Evolutionary conservation across 2,888 invertebrate genomes (phyloP).

Genomic region (Melipona bicolor): DNA sequence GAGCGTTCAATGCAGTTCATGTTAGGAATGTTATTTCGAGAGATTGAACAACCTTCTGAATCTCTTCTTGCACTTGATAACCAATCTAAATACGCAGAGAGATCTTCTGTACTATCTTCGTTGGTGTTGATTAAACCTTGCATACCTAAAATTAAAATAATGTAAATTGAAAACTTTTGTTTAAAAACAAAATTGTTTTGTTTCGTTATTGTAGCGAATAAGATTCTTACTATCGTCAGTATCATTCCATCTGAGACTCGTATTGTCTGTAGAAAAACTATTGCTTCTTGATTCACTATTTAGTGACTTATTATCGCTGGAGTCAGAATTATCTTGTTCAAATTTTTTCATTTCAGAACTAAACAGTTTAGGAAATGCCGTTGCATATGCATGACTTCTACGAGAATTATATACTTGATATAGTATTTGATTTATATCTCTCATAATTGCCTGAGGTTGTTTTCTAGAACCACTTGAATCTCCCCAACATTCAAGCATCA

Average conservation of each 20-base stretch:
- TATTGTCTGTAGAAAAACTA: constrained; percentile 78
- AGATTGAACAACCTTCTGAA: constrained; percentile 44
- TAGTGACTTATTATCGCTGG: constrained; percentile 78
- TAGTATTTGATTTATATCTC: constrained; percentile 92
- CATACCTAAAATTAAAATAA: constrained; percentile 53
- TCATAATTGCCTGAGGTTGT: constrained; percentile 93
- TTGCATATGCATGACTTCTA: constrained; percentile 86
- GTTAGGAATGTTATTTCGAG: constrained; percentile 34
- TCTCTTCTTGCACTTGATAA: constrained; percentile 67
- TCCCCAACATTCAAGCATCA: constrained; percentile 94
- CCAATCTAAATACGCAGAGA: constrained; percentile 67
- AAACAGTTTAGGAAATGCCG: constrained; percentile 84
- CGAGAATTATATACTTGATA: constrained; percentile 89
- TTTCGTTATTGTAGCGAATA: not conserved
- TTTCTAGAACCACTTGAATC: constrained; percentile 89
- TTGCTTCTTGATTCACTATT: constrained; percentile 78
- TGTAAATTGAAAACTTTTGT: not conserved
- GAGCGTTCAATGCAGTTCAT: constrained; percentile 49
- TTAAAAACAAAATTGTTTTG: not conserved
- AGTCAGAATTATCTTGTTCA: constrained; percentile 70
- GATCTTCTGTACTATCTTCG: constrained; percentile 72
- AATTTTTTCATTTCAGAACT: constrained; percentile 52
- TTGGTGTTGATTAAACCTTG: constrained; percentile 60
- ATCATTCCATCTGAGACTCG: constrained; percentile 80
- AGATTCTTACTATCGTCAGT: constrained; percentile 72